Evolutionary conservation across 2,797 vertebrate species (phyloP).

Genomic region (Gallinago nigripennis): DNA sequence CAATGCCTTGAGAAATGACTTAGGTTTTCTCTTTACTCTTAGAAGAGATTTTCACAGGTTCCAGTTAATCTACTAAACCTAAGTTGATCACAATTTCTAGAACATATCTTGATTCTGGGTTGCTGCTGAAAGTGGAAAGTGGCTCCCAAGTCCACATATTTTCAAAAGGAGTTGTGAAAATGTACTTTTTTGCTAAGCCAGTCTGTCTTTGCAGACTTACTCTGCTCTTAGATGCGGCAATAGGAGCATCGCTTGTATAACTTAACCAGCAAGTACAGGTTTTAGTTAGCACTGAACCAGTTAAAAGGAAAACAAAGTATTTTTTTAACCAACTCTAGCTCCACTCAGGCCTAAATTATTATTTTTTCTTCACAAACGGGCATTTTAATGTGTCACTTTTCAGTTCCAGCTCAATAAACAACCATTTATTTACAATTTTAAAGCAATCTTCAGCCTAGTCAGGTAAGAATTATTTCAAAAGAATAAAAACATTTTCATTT

Average conservation of each 20-base stretch:
- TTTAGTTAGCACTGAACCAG: slow-evolving; percentile 63
- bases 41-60: background rate
- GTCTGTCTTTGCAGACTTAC: background rate
- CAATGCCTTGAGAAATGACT: background rate
- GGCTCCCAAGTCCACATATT: background rate
- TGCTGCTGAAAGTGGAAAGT: background rate
- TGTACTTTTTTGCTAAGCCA: rapidly evolving
- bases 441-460: slow-evolving; percentile 78
- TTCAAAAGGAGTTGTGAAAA: background rate
- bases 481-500: slow-evolving; percentile 86
- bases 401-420: slow-evolving; percentile 81
- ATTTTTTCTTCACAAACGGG: slow-evolving; percentile 69
- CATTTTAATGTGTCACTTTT: slow-evolving; percentile 81
- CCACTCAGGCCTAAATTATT: slow-evolving; percentile 72
- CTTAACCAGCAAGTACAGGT: background rate
- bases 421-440: slow-evolving; percentile 83
- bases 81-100: background rate
- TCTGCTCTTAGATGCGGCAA: background rate
- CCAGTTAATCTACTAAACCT: no score
- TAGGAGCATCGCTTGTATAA: background rate
- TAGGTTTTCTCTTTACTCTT: background rate
- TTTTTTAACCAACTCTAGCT: slow-evolving; percentile 29
- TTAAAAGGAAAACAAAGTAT: slow-evolving; percentile 54
- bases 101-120: background rate
- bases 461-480: slow-evolving; percentile 86